Percentiles rank a stretch among this genome's conserved stretches.
Conservation (phyloP, 2,113 vertebrate genomes). For the Odobenus rosmarus region DNA sequence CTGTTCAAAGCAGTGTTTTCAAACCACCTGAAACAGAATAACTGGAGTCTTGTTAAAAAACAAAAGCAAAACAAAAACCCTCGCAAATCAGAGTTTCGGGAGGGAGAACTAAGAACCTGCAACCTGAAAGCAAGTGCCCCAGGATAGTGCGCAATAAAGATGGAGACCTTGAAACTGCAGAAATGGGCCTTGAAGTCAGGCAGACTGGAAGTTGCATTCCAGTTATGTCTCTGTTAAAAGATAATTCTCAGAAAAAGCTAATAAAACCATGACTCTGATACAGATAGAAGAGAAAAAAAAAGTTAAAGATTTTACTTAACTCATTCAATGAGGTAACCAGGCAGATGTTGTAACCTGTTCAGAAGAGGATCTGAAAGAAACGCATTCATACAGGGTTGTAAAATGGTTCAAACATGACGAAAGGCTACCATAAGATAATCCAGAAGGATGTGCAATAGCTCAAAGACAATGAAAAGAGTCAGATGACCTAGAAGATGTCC, state of each 20-base stretch:
- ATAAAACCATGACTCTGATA: neutral
- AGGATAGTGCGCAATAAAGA: neutral
- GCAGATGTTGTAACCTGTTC: neutral
- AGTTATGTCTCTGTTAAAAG: neutral
- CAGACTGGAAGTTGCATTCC: neutral
- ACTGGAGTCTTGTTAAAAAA: neutral
- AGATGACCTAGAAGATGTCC: neutral
- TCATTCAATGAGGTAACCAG: neutral
- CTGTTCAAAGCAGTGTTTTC: neutral
- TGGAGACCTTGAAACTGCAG: neutral
- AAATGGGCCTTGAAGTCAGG: neutral
- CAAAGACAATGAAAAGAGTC: neutral
- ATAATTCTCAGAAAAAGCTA: neutral
- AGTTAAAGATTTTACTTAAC: neutral
- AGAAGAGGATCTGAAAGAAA: constrained; percentile 16
- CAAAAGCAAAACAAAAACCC: neutral
- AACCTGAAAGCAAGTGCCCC: neutral
- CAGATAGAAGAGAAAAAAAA: neutral
- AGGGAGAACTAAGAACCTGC: neutral
- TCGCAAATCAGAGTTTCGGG: neutral
- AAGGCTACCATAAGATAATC: neutral
- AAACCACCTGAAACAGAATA: neutral
- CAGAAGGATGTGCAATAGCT: neutral
- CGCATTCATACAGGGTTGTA: neutral
- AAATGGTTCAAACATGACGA: neutral